Percentiles rank a stretch among this genome's conserved stretches.
These are phyloP conservation scores for Cottus gobio DNA, from an alignment of 2,113 vertebrate genomes.

Conservation along the genomic window DNA sequence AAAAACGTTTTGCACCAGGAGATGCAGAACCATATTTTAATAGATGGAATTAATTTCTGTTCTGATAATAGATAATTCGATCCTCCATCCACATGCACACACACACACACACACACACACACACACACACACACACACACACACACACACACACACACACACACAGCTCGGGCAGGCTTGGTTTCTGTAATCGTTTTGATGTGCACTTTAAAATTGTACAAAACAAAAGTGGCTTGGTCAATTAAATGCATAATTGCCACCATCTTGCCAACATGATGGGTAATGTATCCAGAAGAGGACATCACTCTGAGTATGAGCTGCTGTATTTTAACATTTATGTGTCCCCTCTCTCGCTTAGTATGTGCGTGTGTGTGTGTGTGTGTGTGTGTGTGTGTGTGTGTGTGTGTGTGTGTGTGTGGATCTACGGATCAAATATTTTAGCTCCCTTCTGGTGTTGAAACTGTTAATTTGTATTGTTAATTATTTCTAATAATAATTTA, in stretches of 20 bases:
- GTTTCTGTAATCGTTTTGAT: slow-evolving; percentile 60
- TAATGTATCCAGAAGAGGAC: slow-evolving; percentile 73
- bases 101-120: too few relatives aligned
- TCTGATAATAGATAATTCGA: background rate
- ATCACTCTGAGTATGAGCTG: slow-evolving; percentile 56
- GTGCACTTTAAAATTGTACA: slow-evolving; percentile 76
- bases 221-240: slow-evolving; percentile 70
- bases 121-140: too few relatives aligned
- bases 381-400: slow-evolving; percentile 44
- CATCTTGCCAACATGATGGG: slow-evolving; percentile 72
- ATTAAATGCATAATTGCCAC: slow-evolving; percentile 79
- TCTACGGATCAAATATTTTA: background rate
- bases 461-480: background rate
- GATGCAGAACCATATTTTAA: background rate
- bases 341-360: slow-evolving; percentile 7
- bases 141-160: slow-evolving; percentile 4
- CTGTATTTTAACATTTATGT: slow-evolving; percentile 42
- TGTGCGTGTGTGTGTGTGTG: slow-evolving; percentile 48
- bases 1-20: background rate
- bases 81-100: background rate
- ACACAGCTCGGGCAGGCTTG: slow-evolving; percentile 56
- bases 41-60: background rate
- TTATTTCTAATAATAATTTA: background rate
- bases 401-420: background rate
- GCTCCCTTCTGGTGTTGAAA: background rate